These are phyloP conservation scores for Pagetopsis macropterus DNA, from an alignment of 2,797 vertebrate genomes.

Conservation along the genomic window DNA sequence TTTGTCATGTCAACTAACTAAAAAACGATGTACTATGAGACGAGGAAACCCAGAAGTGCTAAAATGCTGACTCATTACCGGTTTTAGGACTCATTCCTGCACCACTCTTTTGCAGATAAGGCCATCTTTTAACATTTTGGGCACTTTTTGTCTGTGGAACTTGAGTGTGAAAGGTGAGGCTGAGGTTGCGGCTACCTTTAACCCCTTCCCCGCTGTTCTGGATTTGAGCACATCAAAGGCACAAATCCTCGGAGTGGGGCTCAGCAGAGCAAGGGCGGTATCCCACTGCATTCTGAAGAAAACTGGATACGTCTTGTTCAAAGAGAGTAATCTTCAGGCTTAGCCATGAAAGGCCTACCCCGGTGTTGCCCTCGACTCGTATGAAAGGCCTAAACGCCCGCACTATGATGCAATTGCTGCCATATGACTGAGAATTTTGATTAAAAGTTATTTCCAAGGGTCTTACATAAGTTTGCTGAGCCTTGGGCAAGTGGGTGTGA, in stretches of 20 bases:
- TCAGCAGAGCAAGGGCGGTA: slow-evolving; percentile 54
- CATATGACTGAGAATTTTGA: slow-evolving; percentile 40
- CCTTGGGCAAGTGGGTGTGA: neutral
- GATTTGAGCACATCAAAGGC: slow-evolving; percentile 83
- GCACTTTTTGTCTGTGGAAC: slow-evolving; percentile 26
- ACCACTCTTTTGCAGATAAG: neutral
- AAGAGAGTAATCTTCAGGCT: slow-evolving; percentile 80
- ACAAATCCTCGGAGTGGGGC: slow-evolving; percentile 63
- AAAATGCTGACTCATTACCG: too few relatives aligned
- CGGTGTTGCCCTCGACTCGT: slow-evolving; percentile 56
- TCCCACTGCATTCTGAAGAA: slow-evolving; percentile 65
- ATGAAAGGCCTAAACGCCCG: slow-evolving; percentile 55
- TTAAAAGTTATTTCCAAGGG: slow-evolving; percentile 35
- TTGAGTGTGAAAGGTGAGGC: slow-evolving; percentile 71
- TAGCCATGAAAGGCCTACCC: slow-evolving; percentile 74
- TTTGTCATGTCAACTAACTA: too few relatives aligned
- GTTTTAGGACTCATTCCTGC: too few relatives aligned
- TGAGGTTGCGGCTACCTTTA: slow-evolving; percentile 67
- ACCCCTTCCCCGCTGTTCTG: slow-evolving; percentile 66
- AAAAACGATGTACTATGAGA: too few relatives aligned
- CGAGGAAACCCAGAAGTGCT: too few relatives aligned
- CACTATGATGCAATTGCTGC: slow-evolving; percentile 66
- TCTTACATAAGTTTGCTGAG: slow-evolving; percentile 8
- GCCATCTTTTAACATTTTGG: neutral
- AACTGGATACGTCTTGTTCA: slow-evolving; percentile 69